These are phyloP conservation scores for Heliconius hortense DNA, from an alignment of 2,888 invertebrate species.

Conservation along the genomic window DNA sequence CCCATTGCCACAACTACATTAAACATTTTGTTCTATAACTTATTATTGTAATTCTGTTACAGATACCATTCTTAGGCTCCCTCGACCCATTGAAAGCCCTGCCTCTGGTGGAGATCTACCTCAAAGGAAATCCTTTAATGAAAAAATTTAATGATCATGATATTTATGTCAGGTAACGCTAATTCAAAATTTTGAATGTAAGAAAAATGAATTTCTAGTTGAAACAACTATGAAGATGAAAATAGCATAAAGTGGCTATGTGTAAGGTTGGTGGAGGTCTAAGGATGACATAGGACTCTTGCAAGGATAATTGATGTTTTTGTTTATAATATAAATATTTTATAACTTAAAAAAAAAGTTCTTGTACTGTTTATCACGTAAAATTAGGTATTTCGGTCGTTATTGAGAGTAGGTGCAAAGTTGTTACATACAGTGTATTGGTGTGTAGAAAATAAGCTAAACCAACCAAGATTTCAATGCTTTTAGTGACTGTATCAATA, in stretches of 20 bases:
- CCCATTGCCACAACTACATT: no score
- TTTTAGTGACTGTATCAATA: neutral
- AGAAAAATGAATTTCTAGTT: neutral
- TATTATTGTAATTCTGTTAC: constrained; percentile 33
- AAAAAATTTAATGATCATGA: constrained; percentile 88
- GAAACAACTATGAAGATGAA: neutral
- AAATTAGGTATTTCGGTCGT: no score
- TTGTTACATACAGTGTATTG: neutral
- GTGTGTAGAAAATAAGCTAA: neutral
- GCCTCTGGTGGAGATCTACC: constrained; percentile 87
- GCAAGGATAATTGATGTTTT: neutral
- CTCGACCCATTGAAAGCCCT: constrained; percentile 87
- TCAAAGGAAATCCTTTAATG: constrained; percentile 91
- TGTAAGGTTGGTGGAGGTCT: neutral
- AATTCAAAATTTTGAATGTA: constrained; percentile 15
- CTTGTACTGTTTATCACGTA: no score
- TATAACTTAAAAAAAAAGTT: no score
- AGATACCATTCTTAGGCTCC: constrained; percentile 85
- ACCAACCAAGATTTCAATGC: no score
- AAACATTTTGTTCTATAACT: neutral
- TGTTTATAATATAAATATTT: neutral
- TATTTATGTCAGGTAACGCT: constrained; percentile 91
- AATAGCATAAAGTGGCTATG: neutral
- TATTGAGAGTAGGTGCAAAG: no score
- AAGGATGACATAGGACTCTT: neutral